phyloP scores from a whole-genome alignment of 2,888 invertebrate genomes.

The Mythimna albipuncta region DNA sequence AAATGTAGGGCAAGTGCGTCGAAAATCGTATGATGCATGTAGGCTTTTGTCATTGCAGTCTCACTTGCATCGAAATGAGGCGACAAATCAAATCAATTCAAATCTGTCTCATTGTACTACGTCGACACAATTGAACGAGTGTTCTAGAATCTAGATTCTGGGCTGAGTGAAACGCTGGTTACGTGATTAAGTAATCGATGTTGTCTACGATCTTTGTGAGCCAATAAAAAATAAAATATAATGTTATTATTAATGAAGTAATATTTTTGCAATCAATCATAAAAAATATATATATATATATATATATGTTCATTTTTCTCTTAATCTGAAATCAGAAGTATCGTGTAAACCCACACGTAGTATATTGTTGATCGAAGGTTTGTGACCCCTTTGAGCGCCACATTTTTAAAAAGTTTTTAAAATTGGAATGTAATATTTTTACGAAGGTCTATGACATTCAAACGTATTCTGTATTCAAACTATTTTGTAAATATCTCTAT shows the following conservation, averaged over 20 bases:
- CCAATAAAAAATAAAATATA: background rate
- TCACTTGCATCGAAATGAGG: too few relatives aligned
- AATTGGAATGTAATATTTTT: background rate
- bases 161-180: background rate
- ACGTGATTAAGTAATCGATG: background rate
- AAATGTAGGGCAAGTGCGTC: too few relatives aligned
- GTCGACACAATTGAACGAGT: background rate
- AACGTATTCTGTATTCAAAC: background rate
- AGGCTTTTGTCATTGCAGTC: too few relatives aligned
- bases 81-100: too few relatives aligned
- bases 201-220: background rate
- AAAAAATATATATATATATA: too few relatives aligned
- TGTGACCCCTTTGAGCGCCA: constrained; percentile 6
- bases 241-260: background rate
- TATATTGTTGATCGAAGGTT: background rate
- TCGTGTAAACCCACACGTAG: background rate
- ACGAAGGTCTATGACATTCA: background rate
- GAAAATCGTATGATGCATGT: too few relatives aligned
- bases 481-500: constrained; percentile 6
- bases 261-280: background rate
- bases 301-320: too few relatives aligned
- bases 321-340: background rate
- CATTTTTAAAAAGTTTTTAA: background rate
- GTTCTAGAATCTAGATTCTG: background rate
- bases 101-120: too few relatives aligned